Conservation (phyloP, 2,888 invertebrate species). For the Ariolimax columbianus region DNA sequence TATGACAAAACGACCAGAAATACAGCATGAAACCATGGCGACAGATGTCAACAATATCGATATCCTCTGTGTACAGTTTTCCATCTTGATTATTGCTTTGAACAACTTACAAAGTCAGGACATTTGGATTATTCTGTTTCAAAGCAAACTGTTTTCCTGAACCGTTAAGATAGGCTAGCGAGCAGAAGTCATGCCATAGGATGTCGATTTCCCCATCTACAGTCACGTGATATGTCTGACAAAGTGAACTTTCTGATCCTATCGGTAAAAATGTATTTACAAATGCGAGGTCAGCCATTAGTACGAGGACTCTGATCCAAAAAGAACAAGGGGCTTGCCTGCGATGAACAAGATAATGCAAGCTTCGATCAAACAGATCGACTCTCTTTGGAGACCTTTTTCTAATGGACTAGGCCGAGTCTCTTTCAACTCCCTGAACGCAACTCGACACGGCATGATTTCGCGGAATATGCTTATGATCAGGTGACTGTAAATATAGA, state of each 20-base stretch:
- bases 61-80: background rate
- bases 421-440: too few relatives aligned
- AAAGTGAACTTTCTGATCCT: conserved; percentile 10
- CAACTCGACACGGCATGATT: too few relatives aligned
- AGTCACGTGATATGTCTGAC: background rate
- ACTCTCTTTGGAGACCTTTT: background rate
- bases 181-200: conserved; percentile 16
- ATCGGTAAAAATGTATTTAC: conserved; percentile 19
- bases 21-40: too few relatives aligned
- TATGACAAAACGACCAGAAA: too few relatives aligned
- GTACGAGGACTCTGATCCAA: background rate
- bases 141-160: background rate
- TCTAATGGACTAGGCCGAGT: background rate
- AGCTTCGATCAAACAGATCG: background rate
- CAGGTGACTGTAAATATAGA: too few relatives aligned
- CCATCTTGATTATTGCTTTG: background rate
- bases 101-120: background rate
- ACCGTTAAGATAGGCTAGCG: background rate
- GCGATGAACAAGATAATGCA: conserved; percentile 30
- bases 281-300: conserved; percentile 10
- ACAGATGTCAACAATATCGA: too few relatives aligned
- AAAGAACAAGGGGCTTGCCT: background rate
- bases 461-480: too few relatives aligned
- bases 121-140: background rate
- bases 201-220: background rate